Conservation (phyloP, 2,888 invertebrate species). For the Coremacera marginata region DNA sequence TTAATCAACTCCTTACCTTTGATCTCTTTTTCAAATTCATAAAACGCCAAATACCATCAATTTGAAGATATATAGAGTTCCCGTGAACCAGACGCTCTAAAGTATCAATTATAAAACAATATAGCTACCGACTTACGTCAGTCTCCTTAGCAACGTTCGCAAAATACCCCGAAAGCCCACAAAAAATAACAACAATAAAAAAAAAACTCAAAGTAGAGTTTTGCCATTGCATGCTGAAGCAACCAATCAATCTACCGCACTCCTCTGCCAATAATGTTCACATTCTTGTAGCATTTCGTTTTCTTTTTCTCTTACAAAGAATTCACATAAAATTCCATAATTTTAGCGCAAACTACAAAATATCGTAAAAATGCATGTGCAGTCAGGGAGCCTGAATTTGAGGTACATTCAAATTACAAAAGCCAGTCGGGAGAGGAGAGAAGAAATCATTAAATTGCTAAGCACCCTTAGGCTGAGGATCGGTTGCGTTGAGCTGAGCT, state of each 20-base stretch:
- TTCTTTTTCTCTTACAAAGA: neutral
- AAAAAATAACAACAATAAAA: constrained; percentile 37
- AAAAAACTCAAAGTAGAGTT: neutral
- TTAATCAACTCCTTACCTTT: no score
- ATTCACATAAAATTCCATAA: constrained; percentile 30
- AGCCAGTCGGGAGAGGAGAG: neutral
- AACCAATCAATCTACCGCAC: constrained; percentile 21
- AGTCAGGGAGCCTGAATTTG: neutral
- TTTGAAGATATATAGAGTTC: neutral
- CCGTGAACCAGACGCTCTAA: neutral
- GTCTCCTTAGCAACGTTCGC: neutral
- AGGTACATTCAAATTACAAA: constrained; percentile 9
- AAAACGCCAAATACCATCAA: no score
- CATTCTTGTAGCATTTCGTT: constrained; percentile 1
- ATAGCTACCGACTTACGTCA: constrained; percentile 15
- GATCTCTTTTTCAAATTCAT: no score
- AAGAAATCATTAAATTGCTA: constrained; percentile 25
- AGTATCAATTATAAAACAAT: constrained; percentile 20
- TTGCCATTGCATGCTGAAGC: constrained; percentile 9
- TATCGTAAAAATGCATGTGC: constrained; percentile 8
- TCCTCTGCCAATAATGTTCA: neutral
- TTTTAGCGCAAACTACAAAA: constrained; percentile 10
- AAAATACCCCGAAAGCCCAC: neutral
- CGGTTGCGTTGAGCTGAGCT: neutral
- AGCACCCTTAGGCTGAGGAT: constrained; percentile 26